A percentile compares a stretch with the other conserved stretches of the same genome.
phyloP scores from a whole-genome alignment of 2,888 invertebrate species.

The Drosophila sordidula region DNA sequence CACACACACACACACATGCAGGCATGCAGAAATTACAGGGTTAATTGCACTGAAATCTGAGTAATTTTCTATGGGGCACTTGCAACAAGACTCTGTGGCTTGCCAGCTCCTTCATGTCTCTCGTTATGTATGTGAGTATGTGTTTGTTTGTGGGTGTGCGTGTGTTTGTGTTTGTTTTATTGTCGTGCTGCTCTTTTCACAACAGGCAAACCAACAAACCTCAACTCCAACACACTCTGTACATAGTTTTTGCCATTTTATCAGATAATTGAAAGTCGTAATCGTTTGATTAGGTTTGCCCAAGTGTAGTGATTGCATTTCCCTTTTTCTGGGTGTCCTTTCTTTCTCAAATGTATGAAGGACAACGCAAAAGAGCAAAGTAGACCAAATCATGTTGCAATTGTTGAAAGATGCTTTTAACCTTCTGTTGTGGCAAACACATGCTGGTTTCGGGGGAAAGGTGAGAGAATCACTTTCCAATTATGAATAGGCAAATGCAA shows the following conservation, averaged over 20 bases:
- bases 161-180: constrained; percentile 24
- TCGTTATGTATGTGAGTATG: not conserved
- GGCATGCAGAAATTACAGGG: constrained; percentile 9
- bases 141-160: not conserved
- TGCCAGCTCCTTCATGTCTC: constrained; percentile 5
- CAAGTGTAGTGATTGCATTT: constrained; percentile 73
- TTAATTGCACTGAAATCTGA: constrained; percentile 51
- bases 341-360: constrained; percentile 1
- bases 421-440: constrained; percentile 8
- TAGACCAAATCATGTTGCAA: not conserved
- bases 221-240: constrained; percentile 32
- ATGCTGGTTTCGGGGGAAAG: not conserved
- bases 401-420: not conserved
- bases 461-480: constrained; percentile 5
- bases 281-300: constrained; percentile 78
- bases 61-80: constrained; percentile 32
- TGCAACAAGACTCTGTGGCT: constrained; percentile 35
- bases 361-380: constrained; percentile 9
- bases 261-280: constrained; percentile 81
- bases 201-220: constrained; percentile 32
- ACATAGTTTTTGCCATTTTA: constrained; percentile 63
- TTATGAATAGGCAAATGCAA: not conserved
- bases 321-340: constrained; percentile 13
- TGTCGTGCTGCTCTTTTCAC: constrained; percentile 34
- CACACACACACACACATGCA: not conserved